Evolutionary conservation across 2,113 vertebrate genomes (phyloP).

Genomic region (Capra hircus): DNA sequence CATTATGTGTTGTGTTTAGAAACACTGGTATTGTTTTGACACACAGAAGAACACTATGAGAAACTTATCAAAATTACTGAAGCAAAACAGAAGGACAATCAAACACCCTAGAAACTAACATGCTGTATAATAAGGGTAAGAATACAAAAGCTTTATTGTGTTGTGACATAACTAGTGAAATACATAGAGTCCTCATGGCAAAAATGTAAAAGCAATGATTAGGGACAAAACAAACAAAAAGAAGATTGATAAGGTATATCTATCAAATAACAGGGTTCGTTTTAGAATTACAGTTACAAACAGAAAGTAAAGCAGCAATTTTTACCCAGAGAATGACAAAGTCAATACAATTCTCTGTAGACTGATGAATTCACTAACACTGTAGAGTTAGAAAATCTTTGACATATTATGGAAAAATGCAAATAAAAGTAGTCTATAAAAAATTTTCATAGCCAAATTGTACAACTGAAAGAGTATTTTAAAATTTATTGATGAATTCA

Average conservation of each 20-base stretch:
- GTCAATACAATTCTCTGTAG: conserved; percentile 3
- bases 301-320: conserved; percentile 25
- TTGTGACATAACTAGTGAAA: neutral
- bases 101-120: neutral
- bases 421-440: conserved; percentile 2
- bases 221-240: neutral
- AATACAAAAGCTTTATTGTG: neutral
- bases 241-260: neutral
- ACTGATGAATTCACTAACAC: neutral
- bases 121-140: neutral
- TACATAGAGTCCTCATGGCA: neutral
- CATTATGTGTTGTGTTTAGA: neutral
- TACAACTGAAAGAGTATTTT: neutral
- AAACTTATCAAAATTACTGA: conserved; percentile 22
- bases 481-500: neutral
- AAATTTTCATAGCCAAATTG: neutral
- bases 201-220: neutral
- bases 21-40: neutral
- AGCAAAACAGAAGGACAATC: conserved; percentile 8
- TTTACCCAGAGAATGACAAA: conserved; percentile 32
- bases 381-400: neutral
- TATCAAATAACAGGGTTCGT: conserved; percentile 6
- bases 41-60: neutral
- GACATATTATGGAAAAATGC: neutral
- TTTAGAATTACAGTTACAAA: conserved; percentile 10